Evolutionary conservation across 2,797 vertebrate species (phyloP).

Genomic region (Chelmon rostratus): DNA sequence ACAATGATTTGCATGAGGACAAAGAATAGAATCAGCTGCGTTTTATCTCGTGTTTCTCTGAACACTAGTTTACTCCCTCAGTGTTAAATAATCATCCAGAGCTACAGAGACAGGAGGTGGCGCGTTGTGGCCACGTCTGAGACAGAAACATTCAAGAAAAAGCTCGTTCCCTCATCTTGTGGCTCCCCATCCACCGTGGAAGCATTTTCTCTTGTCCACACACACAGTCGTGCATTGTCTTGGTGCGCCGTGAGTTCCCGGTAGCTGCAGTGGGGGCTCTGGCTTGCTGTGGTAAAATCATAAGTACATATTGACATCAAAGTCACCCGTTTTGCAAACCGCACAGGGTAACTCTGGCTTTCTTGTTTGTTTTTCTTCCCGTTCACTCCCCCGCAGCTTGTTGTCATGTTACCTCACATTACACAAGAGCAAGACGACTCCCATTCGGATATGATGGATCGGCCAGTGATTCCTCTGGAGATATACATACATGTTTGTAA

Average conservation of each 20-base stretch:
- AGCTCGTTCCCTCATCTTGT: slow-evolving; percentile 19
- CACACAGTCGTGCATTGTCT: slow-evolving; percentile 53
- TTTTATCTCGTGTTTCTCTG: background rate
- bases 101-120: slow-evolving; percentile 11
- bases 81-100: slow-evolving; percentile 38
- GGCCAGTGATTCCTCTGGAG: slow-evolving; percentile 3
- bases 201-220: slow-evolving; percentile 29
- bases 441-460: slow-evolving; percentile 4
- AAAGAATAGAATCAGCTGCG: slow-evolving; percentile 13
- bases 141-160: slow-evolving; percentile 51
- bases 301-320: slow-evolving; percentile 60
- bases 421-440: slow-evolving; percentile 30
- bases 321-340: slow-evolving; percentile 46
- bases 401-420: slow-evolving; percentile 39
- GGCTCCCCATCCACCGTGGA: slow-evolving; percentile 36
- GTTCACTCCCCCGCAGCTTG: slow-evolving; percentile 27
- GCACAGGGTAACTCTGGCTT: slow-evolving; percentile 35
- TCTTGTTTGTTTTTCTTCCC: slow-evolving; percentile 56
- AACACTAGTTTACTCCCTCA: slow-evolving; percentile 4
- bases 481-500: slow-evolving; percentile 8
- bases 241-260: slow-evolving; percentile 48
- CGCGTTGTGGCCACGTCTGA: slow-evolving; percentile 23
- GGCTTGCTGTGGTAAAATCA: slow-evolving; percentile 40
- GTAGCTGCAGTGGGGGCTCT: slow-evolving; percentile 41
- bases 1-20: background rate